Conservation (phyloP, 2,888 invertebrate species). For the Thymelicus sylvestris region DNA sequence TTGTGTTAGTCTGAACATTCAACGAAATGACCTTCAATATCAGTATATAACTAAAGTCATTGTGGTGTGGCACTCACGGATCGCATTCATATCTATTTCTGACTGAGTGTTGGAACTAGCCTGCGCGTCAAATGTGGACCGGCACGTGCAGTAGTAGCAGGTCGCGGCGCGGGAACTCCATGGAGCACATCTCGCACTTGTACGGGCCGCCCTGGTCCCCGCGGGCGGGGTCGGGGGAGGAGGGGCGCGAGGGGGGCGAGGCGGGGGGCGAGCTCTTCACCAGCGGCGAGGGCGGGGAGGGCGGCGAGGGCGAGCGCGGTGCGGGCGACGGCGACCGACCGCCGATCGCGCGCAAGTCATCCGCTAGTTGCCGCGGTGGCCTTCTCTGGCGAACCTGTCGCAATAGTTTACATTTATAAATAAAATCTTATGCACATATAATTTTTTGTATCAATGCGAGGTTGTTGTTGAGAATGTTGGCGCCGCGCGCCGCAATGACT, state of each 20-base stretch:
- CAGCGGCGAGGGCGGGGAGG: slow-evolving; percentile 24
- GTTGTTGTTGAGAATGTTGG: too few species aligned
- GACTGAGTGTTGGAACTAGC: neutral
- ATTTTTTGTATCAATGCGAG: neutral
- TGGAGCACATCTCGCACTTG: slow-evolving; percentile 93
- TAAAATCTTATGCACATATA: too few species aligned
- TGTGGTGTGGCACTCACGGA: neutral
- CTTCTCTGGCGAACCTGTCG: slow-evolving; percentile 58
- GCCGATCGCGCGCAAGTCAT: slow-evolving; percentile 70
- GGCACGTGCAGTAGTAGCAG: slow-evolving; percentile 91
- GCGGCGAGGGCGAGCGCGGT: slow-evolving; percentile 37
- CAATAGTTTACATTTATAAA: neutral
- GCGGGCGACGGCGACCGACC: slow-evolving; percentile 48
- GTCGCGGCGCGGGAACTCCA: slow-evolving; percentile 89
- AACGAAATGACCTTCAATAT: too few species aligned
- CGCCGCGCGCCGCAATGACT: too few species aligned
- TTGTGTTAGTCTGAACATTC: too few species aligned
- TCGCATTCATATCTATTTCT: neutral
- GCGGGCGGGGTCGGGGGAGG: slow-evolving; percentile 33
- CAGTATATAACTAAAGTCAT: too few species aligned
- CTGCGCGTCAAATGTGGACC: slow-evolving; percentile 89
- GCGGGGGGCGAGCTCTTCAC: slow-evolving; percentile 22
- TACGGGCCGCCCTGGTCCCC: slow-evolving; percentile 82
- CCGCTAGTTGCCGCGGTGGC: slow-evolving; percentile 72
- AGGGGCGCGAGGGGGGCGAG: slow-evolving; percentile 28